Evolutionary conservation across 2,113 vertebrate genomes (phyloP).

Genomic region (Burhinus oedicnemus): DNA sequence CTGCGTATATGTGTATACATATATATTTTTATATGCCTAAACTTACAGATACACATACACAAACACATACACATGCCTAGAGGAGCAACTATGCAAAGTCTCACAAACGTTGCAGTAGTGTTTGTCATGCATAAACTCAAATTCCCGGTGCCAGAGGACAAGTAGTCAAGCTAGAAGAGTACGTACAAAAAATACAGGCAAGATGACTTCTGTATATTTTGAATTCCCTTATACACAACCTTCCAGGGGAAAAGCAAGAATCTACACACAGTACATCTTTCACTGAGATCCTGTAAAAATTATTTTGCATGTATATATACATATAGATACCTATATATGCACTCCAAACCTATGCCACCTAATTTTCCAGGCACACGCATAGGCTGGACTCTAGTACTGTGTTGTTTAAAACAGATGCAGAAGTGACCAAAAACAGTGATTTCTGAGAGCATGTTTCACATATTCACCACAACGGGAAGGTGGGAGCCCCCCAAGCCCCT

Average conservation of each 20-base stretch:
- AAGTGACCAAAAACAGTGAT: not conserved
- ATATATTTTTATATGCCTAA: not conserved
- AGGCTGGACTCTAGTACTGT: not conserved
- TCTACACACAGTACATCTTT: not conserved
- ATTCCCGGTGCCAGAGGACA: not conserved
- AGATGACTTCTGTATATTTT: not conserved
- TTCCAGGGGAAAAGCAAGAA: not conserved
- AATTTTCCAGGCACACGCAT: not conserved
- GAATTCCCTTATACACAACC: not conserved
- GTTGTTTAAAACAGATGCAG: not conserved
- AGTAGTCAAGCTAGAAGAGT: conserved; percentile 19
- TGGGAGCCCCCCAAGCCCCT: not conserved
- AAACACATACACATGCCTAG: not conserved
- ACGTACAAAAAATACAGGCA: not conserved
- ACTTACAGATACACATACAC: not conserved
- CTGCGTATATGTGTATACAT: not conserved
- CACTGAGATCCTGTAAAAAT: not conserved
- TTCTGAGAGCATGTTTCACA: conserved; percentile 22
- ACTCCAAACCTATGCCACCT: not conserved
- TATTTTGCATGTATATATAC: not conserved
- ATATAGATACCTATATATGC: not conserved
- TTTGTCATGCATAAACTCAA: not conserved
- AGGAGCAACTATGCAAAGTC: conserved; percentile 3
- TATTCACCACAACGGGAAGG: not conserved
- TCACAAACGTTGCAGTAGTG: not conserved